Evolutionary conservation across 2,888 invertebrate species (phyloP).

Genomic region (Athalia circularis): DNA sequence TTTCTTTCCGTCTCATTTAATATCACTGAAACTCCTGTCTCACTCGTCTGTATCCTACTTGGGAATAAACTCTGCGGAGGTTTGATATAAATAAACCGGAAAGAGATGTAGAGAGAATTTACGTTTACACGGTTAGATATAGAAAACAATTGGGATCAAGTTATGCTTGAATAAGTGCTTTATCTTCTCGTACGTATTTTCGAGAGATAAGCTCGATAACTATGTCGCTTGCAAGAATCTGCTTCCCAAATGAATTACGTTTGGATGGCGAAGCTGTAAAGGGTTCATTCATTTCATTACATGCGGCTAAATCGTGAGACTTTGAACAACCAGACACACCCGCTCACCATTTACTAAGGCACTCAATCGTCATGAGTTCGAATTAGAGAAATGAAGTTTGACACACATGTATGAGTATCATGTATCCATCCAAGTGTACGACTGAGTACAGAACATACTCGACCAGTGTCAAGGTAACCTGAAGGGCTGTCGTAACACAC

Average conservation of each 20-base stretch:
- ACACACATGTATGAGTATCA: background rate
- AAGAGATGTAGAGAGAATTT: background rate
- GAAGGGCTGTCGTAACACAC: too few relatives aligned
- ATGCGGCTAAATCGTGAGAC: conserved; percentile 7
- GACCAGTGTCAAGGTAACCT: too few relatives aligned
- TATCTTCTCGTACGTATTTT: background rate
- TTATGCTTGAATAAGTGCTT: background rate
- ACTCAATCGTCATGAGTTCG: background rate
- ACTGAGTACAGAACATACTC: background rate
- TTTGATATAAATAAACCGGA: too few relatives aligned
- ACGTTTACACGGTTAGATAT: background rate
- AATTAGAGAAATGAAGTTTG: background rate
- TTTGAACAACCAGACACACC: background rate
- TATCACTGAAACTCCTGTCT: too few relatives aligned
- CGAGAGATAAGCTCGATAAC: conserved; percentile 3
- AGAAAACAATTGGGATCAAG: background rate
- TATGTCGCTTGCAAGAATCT: conserved; percentile 25
- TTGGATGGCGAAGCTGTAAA: background rate
- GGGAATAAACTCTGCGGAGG: too few relatives aligned
- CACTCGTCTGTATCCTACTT: too few relatives aligned
- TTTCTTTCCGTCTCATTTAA: too few relatives aligned
- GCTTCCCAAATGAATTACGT: conserved; percentile 14
- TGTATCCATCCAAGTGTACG: background rate
- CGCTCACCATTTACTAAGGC: too few relatives aligned
- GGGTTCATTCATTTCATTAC: conserved; percentile 3